Percentiles rank a stretch among this genome's conserved stretches.
These are phyloP conservation scores for Caenorhabditis wallacei DNA, from an alignment of 2,888 invertebrate species.

Conservation along the genomic window DNA sequence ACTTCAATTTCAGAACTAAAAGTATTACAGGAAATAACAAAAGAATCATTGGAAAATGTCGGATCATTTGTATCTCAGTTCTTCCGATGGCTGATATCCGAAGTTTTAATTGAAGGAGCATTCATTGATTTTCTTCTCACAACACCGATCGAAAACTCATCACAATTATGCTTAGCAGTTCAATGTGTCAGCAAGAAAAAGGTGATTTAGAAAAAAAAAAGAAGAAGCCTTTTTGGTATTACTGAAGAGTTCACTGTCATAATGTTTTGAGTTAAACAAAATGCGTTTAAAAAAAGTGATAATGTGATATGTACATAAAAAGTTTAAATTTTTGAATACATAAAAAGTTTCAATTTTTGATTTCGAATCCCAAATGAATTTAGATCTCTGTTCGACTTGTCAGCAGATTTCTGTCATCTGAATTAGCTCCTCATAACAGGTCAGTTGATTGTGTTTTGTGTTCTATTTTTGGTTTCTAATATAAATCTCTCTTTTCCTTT, in stretches of 20 bases:
- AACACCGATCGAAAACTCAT: constrained; percentile 55
- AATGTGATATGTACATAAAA: too few relatives aligned
- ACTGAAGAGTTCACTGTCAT: neutral
- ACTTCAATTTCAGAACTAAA: too few relatives aligned
- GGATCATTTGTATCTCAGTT: constrained; percentile 59
- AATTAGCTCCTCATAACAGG: constrained; percentile 74
- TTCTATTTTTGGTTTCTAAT: constrained; percentile 21
- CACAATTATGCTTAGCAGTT: constrained; percentile 60
- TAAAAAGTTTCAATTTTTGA: neutral
- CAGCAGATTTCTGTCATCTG: constrained; percentile 69
- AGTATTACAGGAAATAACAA: constrained; percentile 57
- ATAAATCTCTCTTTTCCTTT: constrained; percentile 17
- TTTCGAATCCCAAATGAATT: constrained; percentile 17
- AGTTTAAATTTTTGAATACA: too few relatives aligned
- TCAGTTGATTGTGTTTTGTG: constrained; percentile 34
- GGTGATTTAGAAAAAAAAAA: constrained; percentile 6
- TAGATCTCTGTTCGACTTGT: constrained; percentile 76
- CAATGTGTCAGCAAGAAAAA: constrained; percentile 68
- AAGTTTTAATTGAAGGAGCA: constrained; percentile 68
- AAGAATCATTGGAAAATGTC: constrained; percentile 53
- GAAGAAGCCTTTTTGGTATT: too few relatives aligned
- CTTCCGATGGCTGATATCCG: constrained; percentile 63
- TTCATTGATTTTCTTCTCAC: constrained; percentile 73
- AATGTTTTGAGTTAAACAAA: too few relatives aligned
- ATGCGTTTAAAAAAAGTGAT: too few relatives aligned